Base-by-base conservation (phyloP, 2,797 vertebrate genomes). In the Danio tinwini region DNA sequence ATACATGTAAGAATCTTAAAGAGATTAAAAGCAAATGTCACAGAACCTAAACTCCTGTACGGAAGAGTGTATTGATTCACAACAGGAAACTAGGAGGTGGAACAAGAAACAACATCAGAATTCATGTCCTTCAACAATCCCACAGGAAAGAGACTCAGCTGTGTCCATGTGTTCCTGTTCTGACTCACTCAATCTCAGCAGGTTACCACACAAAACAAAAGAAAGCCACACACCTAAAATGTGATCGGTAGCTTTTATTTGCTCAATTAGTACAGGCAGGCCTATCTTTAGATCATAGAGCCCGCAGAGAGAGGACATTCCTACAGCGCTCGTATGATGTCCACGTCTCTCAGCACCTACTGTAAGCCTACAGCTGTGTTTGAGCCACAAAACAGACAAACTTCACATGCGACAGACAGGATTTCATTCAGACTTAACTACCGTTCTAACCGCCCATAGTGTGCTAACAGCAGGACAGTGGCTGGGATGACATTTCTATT, bases 361-460 rank as follows among this genome's bases (percentile, higher is more conserved):
- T 72, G 76, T 59, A 79, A 59, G 56, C 45, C 17, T 61, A 55
- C 53, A 76, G 61, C 65, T 83, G 79, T 21, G 16, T 17, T 63
- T 68, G 67, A 64, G 69, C 65, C 76, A 68, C 63, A 71, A 63
- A 80, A 73, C 77, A 77, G 78, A 74, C 53, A 63, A 74, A 73
- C 49, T 80, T 72, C 56, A n/a, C 69, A 84, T 62, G 58, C 78
- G 75, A 72, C 72, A 78, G 80, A 84, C 84, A 78, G 78, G 82
- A 83, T 79, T 84, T 81, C 74, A 76, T 81, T 81, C 67, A 84
- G 81, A 82, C 78, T 75, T 62, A 74, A 76, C 55, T 61, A 13
- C 71, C 52, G 37, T 21, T 45, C 61, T 52, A 79, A 70, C 55
- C 17, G 50, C 47, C 59, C 49, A 42, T 79, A 75, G 71, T 17